Percentiles rank a stretch among this genome's conserved stretches.
Conservation (phyloP, 2,797 vertebrate genomes). For the Chiroxiphia lanceolata region DNA sequence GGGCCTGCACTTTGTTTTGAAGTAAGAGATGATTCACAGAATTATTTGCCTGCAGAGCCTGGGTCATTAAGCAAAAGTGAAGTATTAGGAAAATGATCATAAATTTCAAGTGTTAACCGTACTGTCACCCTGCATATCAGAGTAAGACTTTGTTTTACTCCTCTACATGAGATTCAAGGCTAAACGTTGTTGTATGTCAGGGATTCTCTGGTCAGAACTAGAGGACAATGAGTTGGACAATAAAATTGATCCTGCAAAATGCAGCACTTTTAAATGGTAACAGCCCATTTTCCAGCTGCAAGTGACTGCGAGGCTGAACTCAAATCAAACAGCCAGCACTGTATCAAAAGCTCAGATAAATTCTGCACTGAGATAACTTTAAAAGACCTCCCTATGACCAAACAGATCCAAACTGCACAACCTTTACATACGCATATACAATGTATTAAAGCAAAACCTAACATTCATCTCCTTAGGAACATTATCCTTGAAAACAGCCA, state of each 20-base stretch:
- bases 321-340: neutral
- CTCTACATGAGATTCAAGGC: neutral
- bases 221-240: neutral
- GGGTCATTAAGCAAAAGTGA: neutral
- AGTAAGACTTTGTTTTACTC: neutral
- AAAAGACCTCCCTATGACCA: neutral
- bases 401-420: neutral
- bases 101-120: neutral
- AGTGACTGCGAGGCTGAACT: neutral
- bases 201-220: neutral
- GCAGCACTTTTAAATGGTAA: neutral
- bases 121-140: neutral
- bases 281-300: neutral
- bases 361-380: neutral
- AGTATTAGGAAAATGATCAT: neutral
- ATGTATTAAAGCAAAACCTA: neutral
- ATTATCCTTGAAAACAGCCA: slow-evolving; percentile 19
- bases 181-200: neutral
- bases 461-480: slow-evolving; percentile 13
- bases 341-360: neutral
- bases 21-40: neutral
- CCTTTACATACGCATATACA: neutral
- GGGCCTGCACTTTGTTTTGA: neutral
- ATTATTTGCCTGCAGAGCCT: neutral
- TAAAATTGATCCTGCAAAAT: neutral